Base-by-base conservation (phyloP, 2,797 vertebrate genomes). In the Pantherophis alleghaniensis region DNA sequence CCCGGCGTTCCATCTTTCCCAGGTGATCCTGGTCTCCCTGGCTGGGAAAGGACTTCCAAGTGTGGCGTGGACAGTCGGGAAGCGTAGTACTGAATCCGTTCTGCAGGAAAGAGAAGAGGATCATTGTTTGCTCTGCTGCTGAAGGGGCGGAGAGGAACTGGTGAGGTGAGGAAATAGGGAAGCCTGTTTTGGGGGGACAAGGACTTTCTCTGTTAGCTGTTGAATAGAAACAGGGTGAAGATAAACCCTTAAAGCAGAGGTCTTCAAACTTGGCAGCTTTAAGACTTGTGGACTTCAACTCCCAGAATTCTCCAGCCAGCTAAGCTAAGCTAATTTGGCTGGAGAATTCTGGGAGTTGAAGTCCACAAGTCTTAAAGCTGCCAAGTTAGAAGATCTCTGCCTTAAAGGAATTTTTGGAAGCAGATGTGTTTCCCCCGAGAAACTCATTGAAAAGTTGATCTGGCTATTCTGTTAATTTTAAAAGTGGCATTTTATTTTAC, bases 41-140 rank as follows among this genome's bases (percentile, higher is more conserved):
- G 99, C 7, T 98, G 97, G 0, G 99, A 96, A 12, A 97, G 98
- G 98, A 98, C 98, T 96, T 99, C 99, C 95, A 98, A 94, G 0
- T 20, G 20, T 0, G 99, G 98, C 97, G 96, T 98, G 93, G 98
- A 99, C 97, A 99, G 97, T 69, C 99, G 98, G 32, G 99, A 98
- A 96, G 99, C 98, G 96, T 99, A 99, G 96, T 99, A 99, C 0
- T 96, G 98, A 98, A 99, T 99, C 92, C 99, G 98, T 97, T 99
- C 99, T 99, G 98, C 0, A 60, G 94, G 90, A 94, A 88, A 93
- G 13, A 87, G 1, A 61, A 22, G 1, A 0, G 1, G 10, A 22
- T 94, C 94, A 92, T 51, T 16, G 74, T 1, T 0, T 42, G 74
- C 32, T 42, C 18, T 79, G 32, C 69, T 79, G 74, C 37, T 79